Base-by-base conservation (phyloP, 2,888 invertebrate genomes). In the Mactromeris polynyma region DNA sequence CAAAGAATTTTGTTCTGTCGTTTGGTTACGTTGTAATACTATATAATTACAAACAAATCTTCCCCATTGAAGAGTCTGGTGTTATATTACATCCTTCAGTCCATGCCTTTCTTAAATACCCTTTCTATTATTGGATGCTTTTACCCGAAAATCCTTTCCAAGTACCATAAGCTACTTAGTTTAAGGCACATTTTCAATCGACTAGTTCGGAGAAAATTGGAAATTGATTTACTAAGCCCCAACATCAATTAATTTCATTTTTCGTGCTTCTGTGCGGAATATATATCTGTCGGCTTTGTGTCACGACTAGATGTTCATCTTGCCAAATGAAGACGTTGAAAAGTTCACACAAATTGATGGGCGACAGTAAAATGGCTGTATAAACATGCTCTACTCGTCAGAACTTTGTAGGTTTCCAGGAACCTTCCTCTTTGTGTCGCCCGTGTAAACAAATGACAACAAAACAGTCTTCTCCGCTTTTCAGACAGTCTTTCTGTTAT, bases 171-270 rank as follows among this genome's bases (percentile, higher is more conserved):
- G 90, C 89, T 80, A 86, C 92, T 92, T 92, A 92, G 73, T 81
- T 87, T 73, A 54, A 80, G 92, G 90, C 92, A 92, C 92, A 90
- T 92, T 90, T 89, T 86, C 90, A 85, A 89, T 90, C 84, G 87
- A 86, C 42, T 82, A 87, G 83, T 90, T 92, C 84, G 85, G 88
- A 88, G 90, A 90, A 92, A 92, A 92, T 92, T 92, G 83, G 90
- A 89, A 92, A 92, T 92, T 92, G 92, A 92, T 92, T 92, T 86
- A 73, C 69, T 90, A 92, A 92, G 92, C 90, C 83, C 81, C 82
- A 89, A 88, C 90, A 92, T 90, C 92, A 92, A 92, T 92, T 92
- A 92, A 92, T 92, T 90, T 86, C 92, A 90, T 87, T 92, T 90
- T 90, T 89, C 89, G 89, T 90, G 90, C 87, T 92, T 92, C 92